Percentiles rank a stretch among this genome's conserved stretches.
phyloP scores from a whole-genome alignment of 2,797 vertebrate species.

The Yasuhikotakia modesta region DNA sequence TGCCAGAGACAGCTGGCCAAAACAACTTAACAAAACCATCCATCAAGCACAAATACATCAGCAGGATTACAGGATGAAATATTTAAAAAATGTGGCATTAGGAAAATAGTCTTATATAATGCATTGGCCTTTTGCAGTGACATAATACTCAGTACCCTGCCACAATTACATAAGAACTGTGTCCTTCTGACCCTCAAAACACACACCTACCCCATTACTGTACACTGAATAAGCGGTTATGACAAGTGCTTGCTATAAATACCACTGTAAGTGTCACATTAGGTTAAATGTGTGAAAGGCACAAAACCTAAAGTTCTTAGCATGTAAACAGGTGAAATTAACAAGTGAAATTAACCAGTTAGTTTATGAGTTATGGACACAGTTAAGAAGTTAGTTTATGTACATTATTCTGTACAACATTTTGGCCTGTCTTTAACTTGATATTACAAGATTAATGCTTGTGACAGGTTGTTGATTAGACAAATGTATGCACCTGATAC shows the following conservation, averaged over 20 bases:
- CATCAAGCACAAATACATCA: conserved; percentile 67
- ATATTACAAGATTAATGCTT: not conserved
- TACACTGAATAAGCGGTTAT: not conserved
- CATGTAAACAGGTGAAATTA: not conserved
- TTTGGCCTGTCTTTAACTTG: not conserved
- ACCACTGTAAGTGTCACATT: not conserved
- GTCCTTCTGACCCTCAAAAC: conserved; percentile 26
- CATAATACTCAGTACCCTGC: conserved; percentile 57
- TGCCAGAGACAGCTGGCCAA: conserved; percentile 62
- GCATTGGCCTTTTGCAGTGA: conserved; percentile 56
- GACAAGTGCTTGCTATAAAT: not conserved
- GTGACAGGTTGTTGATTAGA: conserved; percentile 3
- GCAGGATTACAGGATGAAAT: conserved; percentile 64
- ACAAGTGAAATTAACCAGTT: too few species aligned
- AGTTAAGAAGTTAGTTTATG: too few species aligned
- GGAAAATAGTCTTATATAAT: conserved; percentile 66
- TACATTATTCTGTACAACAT: too few species aligned
- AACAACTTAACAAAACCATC: conserved; percentile 64
- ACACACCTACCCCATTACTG: not conserved
- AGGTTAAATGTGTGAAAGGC: not conserved
- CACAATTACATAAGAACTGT: conserved; percentile 55
- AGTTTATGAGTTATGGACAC: too few species aligned
- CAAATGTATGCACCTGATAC: not conserved
- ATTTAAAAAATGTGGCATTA: conserved; percentile 67
- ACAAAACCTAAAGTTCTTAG: conserved; percentile 4